Base-by-base conservation (phyloP, 1,140 invertebrate genomes). In the Zaprionus gabonicus region DNA sequence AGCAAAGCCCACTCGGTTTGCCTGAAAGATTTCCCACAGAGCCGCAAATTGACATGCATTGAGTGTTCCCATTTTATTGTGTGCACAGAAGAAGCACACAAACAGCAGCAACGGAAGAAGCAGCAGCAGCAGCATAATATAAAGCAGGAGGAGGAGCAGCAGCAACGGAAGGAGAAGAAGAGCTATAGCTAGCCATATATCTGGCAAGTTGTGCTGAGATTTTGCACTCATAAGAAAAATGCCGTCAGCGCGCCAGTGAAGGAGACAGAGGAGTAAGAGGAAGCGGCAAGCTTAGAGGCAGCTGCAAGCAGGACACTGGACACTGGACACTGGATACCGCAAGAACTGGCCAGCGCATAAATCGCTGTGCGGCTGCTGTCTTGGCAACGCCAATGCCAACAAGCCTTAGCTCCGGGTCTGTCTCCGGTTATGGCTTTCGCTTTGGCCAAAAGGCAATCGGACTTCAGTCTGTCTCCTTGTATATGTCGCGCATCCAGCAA, bases 171-270 rank as follows among this genome's bases (percentile, higher is more conserved):
- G 20, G 20, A 20, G 46, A 20, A 10, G 20, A 3, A 9, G 17
- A 51, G 9, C 20, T 51, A 28, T 67, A 56, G 44, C 63, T 76
- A 36, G 58, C 41, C 15, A 23, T 72, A 49, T 55, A 56, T 58
- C 41, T 51, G 51, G 51, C 62, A 49, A 77, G 64, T 65, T 71
- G 73, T 66, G 84, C 81, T 73, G 70, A 88, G 85, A 87, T 87
- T 81, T 87, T 88, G 84, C 84, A 84, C 71, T 88, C 84, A 88
- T 88, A 88, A 88, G 84, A 84, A 84, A 88, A 87, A 88, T 78
- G 78, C 81, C 81, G 46, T 34, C 65, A 64, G 81, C 65, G 36
- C 51, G 15, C 13, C 15, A n/a, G 15, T n/a, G 15, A 41, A 12
- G n/a, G 13, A 15, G 38, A 41, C 2, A 15, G 3, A 15, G 5